Evolutionary conservation across 1,140 invertebrate species (phyloP).

Genomic region (Globodera rostochiensis): DNA sequence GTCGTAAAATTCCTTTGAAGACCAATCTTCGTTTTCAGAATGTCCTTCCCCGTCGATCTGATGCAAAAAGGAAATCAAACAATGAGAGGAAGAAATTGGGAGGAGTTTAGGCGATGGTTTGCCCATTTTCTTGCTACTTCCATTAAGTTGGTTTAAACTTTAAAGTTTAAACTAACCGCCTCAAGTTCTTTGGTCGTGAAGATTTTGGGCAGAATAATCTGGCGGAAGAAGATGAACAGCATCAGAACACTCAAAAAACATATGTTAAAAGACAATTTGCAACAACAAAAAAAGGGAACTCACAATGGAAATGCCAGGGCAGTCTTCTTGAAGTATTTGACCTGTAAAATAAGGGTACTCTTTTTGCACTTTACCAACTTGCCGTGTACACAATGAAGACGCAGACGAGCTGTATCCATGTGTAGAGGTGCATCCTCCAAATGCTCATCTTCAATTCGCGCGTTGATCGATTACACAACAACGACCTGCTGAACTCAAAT

Average conservation of each 20-base stretch:
- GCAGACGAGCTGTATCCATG: conserved; percentile 56
- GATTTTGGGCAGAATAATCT: conserved; percentile 52
- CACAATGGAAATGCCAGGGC: conserved; percentile 59
- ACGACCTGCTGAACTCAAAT: background rate
- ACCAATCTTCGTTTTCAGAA: conserved; percentile 57
- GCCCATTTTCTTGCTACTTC: too few species aligned
- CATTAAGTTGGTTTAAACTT: background rate
- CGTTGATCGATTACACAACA: background rate
- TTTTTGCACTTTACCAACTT: conserved; percentile 1
- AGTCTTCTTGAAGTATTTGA: conserved; percentile 42
- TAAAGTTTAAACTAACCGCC: conserved; percentile 46
- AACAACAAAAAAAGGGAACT: background rate
- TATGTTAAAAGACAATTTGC: background rate
- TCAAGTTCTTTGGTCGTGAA: conserved; percentile 57
- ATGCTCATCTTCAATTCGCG: conserved; percentile 49
- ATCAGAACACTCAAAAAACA: conserved; percentile 47
- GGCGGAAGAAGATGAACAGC: conserved; percentile 57
- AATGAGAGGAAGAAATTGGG: too few species aligned
- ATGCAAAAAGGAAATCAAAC: conserved; percentile 21
- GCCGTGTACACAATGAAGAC: conserved; percentile 56
- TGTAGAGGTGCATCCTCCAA: conserved; percentile 60
- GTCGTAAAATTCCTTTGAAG: conserved; percentile 55
- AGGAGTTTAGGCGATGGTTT: too few species aligned
- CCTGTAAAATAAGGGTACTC: background rate
- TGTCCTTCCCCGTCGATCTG: conserved; percentile 56